A percentile compares a stretch with the other conserved stretches of the same genome.
Evolutionary conservation across 1,140 invertebrate genomes (phyloP).

Genomic region (Reticulitermes speratus): DNA sequence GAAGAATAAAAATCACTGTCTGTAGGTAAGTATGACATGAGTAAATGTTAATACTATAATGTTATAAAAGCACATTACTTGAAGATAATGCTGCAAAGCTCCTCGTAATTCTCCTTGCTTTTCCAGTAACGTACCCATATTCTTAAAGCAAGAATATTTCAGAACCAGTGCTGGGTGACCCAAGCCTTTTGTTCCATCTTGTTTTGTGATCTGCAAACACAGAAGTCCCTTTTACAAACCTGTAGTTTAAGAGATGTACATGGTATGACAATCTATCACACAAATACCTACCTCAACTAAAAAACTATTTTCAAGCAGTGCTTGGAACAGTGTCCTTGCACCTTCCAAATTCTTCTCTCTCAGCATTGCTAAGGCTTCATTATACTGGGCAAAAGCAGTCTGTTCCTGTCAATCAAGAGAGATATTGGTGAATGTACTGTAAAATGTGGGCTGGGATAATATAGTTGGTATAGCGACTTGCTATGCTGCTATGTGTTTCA

Average conservation of each 20-base stretch:
- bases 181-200: constrained; percentile 42
- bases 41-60: neutral
- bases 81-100: constrained; percentile 25
- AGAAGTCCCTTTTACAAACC: neutral
- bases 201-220: constrained; percentile 40
- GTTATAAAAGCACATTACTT: neutral
- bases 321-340: constrained; percentile 60
- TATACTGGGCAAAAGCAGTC: constrained; percentile 67
- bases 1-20: too few species aligned
- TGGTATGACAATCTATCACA: neutral
- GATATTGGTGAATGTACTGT: too few species aligned
- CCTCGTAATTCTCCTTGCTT: constrained; percentile 51
- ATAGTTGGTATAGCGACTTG: too few species aligned
- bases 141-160: constrained; percentile 72
- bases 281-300: constrained; percentile 51
- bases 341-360: constrained; percentile 57
- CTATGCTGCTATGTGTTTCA: too few species aligned
- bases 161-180: constrained; percentile 56
- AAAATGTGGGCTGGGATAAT: too few species aligned
- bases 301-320: constrained; percentile 62
- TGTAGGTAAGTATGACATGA: too few species aligned
- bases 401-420: constrained; percentile 56
- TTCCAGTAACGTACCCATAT: constrained; percentile 62
- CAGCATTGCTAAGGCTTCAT: constrained; percentile 62
- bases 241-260: neutral